These are phyloP conservation scores for Troglohyphantes excavatus DNA, from an alignment of 2,888 invertebrate genomes.

Conservation along the genomic window DNA sequence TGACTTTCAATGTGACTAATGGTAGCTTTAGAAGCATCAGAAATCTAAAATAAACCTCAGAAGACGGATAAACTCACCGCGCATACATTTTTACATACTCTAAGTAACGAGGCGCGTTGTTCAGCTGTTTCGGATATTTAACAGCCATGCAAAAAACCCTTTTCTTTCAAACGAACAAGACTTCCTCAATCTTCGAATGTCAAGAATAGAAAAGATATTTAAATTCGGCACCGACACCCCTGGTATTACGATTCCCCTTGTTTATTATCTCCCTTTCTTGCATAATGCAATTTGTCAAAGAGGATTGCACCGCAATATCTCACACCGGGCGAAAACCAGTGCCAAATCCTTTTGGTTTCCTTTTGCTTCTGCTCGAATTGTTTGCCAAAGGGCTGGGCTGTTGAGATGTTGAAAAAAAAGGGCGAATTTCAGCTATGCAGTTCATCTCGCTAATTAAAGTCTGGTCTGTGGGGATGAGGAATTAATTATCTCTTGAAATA, in stretches of 20 bases:
- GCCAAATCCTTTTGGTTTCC: conserved; percentile 67
- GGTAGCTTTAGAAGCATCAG: no score
- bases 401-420: conserved; percentile 35
- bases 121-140: conserved; percentile 32
- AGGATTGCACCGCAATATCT: conserved; percentile 18
- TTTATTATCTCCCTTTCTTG: conserved; percentile 24
- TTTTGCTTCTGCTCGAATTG: conserved; percentile 21
- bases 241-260: conserved; percentile 23
- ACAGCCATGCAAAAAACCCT: neutral
- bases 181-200: neutral
- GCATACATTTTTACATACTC: neutral
- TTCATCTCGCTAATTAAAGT: conserved; percentile 46
- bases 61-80: neutral
- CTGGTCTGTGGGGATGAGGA: conserved; percentile 10
- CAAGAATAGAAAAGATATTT: conserved; percentile 19
- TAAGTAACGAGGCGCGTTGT: conserved; percentile 1
- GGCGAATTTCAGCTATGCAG: neutral
- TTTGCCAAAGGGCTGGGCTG: conserved; percentile 39
- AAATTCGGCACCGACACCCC: conserved; percentile 33
- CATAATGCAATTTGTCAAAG: conserved; percentile 67
- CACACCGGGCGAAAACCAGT: conserved; percentile 23
- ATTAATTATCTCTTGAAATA: conserved; percentile 26
- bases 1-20: no score
- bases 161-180: conserved; percentile 4
- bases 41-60: conserved; percentile 15